Base-by-base conservation (phyloP, 2,797 vertebrate genomes). In the Tauraco hartlaubi region DNA sequence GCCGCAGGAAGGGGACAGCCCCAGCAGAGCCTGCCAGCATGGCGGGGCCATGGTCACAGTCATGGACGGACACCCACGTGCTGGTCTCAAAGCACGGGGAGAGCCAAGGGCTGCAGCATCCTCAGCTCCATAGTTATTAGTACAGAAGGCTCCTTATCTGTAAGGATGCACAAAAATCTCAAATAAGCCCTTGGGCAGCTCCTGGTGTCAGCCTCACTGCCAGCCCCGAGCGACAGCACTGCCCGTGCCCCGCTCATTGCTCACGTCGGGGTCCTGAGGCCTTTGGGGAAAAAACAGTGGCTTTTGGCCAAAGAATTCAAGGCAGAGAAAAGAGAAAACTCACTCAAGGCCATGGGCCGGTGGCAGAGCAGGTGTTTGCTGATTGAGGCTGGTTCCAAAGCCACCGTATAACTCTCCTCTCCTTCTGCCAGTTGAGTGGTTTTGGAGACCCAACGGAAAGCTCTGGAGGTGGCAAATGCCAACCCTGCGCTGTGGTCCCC, bases 161-260 rank as follows among this genome's bases (percentile, higher is more conserved):
- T 23, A 9, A 5, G 58, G 71, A 44, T 8, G 28, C 59, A 72
- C 41, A 71, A 11, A 69, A 55, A 26, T 4, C 6, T 64, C 16
- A 20, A 26, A 28, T 16, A 17, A 41, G 23, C 23, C n/a, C 68
- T 51, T 5, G 61, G 54, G 75, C 31, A 37, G 22, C 26, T 55
- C 33, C 75, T 15, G 49, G 14, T 2, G 7, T 14, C 20, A 59
- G 39, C 41, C 33, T 35, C 1, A 3, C 21, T 8, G 29, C 22
- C 4, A 41, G 19, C 37, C 22, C 59, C 0, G 4, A 18, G 44
- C 3, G 3, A n/a, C 14, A 46, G 76, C 55, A 28, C 55, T 15
- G n/a, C n/a, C 62, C 2, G 1, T 14, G 28, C 55, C 58, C 21
- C 3, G 4, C 13, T 1, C 4, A 46, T 16, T 1, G 4, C 56